phyloP scores from a whole-genome alignment of 2,113 vertebrate genomes.

The Entosphenus tridentatus region DNA sequence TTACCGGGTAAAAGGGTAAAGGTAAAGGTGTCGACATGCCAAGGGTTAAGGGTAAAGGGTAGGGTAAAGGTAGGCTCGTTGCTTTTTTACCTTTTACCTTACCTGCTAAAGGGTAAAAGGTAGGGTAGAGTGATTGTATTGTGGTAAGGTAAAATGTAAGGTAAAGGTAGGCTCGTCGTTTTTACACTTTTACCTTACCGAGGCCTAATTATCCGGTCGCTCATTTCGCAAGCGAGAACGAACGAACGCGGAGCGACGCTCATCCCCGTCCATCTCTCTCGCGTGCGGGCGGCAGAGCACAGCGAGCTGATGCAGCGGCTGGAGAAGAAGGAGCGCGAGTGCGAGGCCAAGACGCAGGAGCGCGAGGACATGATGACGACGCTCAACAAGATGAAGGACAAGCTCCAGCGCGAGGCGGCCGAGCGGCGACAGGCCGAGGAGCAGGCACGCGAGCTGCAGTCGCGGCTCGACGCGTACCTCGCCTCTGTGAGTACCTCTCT shows the following conservation, averaged over 20 bases:
- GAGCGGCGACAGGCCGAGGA: constrained; percentile 88
- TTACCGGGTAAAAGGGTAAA: no score
- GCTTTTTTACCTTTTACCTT: no score
- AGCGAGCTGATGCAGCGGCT: constrained; percentile 74
- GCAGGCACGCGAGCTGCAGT: constrained; percentile 56
- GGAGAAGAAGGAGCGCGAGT: constrained; percentile 91
- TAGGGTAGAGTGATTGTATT: no score
- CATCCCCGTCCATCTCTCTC: neutral
- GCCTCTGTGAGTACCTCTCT: neutral
- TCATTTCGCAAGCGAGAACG: neutral
- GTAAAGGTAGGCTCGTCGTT: no score
- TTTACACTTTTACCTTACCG: no score
- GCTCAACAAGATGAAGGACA: constrained; percentile 98
- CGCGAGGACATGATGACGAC: constrained; percentile 99
- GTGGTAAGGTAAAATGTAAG: no score
- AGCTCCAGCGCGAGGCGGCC: constrained; percentile 65
- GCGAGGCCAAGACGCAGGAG: constrained; percentile 86
- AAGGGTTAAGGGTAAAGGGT: no score
- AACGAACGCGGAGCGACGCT: neutral
- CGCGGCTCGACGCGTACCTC: constrained; percentile 37
- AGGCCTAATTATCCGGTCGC: neutral
- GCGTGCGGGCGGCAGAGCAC: constrained; percentile 37
- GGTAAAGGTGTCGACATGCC: no score
- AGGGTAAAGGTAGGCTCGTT: no score
- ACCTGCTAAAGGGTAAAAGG: no score